Percentiles rank a stretch among this genome's conserved stretches.
These are phyloP conservation scores for Brachirus orientalis DNA, from an alignment of 2,113 vertebrate species.

Conservation along the genomic window DNA sequence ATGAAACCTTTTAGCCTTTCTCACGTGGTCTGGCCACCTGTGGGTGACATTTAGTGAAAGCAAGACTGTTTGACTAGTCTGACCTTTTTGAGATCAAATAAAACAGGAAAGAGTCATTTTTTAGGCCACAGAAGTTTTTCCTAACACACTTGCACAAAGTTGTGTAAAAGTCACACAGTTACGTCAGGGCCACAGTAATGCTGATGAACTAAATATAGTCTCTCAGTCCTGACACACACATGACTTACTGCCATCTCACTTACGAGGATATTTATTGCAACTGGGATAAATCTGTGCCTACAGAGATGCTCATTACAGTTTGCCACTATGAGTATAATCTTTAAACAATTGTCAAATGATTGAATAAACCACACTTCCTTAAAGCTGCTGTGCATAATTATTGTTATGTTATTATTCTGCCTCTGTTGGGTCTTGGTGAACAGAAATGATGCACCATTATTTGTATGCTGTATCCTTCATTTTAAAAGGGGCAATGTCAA, in stretches of 20 bases:
- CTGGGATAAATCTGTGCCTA: constrained; percentile 17
- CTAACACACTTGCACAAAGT: constrained; percentile 49
- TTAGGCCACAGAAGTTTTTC: constrained; percentile 54
- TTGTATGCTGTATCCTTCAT: too few relatives aligned
- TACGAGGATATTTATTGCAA: constrained; percentile 34
- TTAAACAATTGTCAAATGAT: background rate
- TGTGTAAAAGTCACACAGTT: constrained; percentile 60
- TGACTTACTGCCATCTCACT: constrained; percentile 45
- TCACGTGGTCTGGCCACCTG: constrained; percentile 8
- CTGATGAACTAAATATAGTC: constrained; percentile 64
- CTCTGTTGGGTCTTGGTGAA: too few relatives aligned
- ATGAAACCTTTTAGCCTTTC: background rate
- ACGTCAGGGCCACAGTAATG: constrained; percentile 43
- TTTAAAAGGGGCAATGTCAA: too few relatives aligned
- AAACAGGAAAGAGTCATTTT: constrained; percentile 35
- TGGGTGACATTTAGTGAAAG: constrained; percentile 29
- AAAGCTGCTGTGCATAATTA: background rate
- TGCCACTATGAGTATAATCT: background rate
- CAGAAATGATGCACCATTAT: too few relatives aligned
- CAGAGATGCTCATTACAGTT: background rate
- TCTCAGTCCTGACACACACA: constrained; percentile 37
- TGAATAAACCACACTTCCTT: background rate
- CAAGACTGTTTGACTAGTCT: constrained; percentile 5
- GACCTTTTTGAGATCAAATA: constrained; percentile 11
- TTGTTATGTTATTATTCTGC: too few relatives aligned